Evolutionary conservation across 2,113 vertebrate genomes (phyloP).

Genomic region (Fregetta grallaria): DNA sequence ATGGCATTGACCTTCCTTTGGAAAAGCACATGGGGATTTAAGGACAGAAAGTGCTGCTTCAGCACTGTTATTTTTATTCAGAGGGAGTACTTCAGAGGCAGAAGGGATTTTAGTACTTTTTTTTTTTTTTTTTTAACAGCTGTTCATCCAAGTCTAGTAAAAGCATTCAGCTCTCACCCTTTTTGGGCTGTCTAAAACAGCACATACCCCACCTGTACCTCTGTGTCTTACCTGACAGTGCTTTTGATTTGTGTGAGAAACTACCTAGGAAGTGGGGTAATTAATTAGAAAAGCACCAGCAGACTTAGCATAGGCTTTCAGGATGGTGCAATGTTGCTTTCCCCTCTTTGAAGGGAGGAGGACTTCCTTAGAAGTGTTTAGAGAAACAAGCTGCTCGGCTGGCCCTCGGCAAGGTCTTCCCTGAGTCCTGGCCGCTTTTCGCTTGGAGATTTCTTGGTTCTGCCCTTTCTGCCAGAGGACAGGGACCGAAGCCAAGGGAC

Average conservation of each 20-base stretch:
- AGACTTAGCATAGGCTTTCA: neutral
- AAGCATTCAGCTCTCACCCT: accelerated
- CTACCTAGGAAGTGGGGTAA: neutral
- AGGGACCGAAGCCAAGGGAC: neutral
- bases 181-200: neutral
- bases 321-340: neutral
- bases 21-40: neutral
- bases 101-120: neutral
- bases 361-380: neutral
- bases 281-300: neutral
- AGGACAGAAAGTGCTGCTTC: conserved; percentile 20
- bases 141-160: neutral
- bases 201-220: neutral
- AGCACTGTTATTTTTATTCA: conserved; percentile 27
- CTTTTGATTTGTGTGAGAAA: neutral
- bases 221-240: neutral
- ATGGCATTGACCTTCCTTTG: conserved; percentile 5
- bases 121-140: neutral
- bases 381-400: neutral
- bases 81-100: neutral
- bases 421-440: neutral
- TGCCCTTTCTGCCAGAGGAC: neutral
- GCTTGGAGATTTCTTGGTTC: neutral
- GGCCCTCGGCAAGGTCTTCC: neutral
- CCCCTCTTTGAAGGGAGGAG: neutral